Conservation (phyloP, 2,888 invertebrate species). For the Drosophila hamatofila region DNA sequence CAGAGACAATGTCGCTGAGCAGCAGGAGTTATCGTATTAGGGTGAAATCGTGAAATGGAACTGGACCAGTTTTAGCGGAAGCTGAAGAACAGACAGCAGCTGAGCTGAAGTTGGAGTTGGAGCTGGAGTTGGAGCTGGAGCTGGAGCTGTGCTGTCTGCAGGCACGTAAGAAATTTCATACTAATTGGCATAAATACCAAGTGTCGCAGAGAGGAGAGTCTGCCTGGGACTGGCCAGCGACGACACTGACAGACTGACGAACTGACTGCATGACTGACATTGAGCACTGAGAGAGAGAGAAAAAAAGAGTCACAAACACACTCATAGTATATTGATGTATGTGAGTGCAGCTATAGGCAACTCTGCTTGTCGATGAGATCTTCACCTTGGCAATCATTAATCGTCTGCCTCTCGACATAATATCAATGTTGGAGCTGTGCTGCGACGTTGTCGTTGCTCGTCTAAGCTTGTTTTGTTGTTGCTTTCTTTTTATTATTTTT, state of each 20-base stretch:
- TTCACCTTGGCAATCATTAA: constrained; percentile 84
- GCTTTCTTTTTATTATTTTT: constrained; percentile 34
- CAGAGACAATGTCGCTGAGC: constrained; percentile 47
- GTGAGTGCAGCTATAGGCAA: constrained; percentile 16
- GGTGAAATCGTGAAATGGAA: constrained; percentile 77
- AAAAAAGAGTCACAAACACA: constrained; percentile 42
- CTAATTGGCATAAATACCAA: constrained; percentile 85
- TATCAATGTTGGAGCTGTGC: constrained; percentile 81
- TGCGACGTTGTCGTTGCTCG: constrained; percentile 34
- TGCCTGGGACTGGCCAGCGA: constrained; percentile 50
- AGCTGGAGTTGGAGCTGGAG: constrained; percentile 35
- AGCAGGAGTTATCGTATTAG: constrained; percentile 67
- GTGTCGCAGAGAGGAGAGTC: constrained; percentile 75
- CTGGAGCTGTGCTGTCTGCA: constrained; percentile 58
- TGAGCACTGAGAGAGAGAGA: constrained; percentile 60
- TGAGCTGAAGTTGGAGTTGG: constrained; percentile 40
- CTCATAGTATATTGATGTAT: constrained; percentile 3
- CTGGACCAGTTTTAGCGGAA: constrained; percentile 84
- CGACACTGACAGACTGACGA: constrained; percentile 67
- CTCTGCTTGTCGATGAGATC: constrained; percentile 80
- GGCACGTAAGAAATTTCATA: constrained; percentile 84
- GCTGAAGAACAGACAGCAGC: constrained; percentile 24
- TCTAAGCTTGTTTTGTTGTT: constrained; percentile 55
- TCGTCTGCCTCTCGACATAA: constrained; percentile 83
- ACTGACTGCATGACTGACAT: constrained; percentile 72